Evolutionary conservation across 2,113 vertebrate genomes (phyloP), one percentile per base, ranked within the genome.

Genomic region (Osmerus mordax): DNA sequence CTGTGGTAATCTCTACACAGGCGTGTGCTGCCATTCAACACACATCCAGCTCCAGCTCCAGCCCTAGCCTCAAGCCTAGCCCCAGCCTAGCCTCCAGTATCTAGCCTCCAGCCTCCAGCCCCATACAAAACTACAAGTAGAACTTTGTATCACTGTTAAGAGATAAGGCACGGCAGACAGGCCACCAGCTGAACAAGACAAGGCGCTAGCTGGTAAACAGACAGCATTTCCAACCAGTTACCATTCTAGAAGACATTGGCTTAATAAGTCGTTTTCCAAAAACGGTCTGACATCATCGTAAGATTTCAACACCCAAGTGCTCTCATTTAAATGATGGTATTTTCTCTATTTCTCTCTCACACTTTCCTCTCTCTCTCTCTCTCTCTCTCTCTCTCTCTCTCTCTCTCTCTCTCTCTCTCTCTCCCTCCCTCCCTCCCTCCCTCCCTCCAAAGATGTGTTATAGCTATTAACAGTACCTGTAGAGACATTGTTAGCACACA

Each of bases 1-100:
- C 71, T 51, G 74, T 79, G 77, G 84, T 87, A 84, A 90, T 84
- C 84, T 80, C 78, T 70, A 85, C 86, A 86, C 75, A 76, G 76
- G 71, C 59, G 76, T 70, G 84, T 79, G 83, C 84, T 87, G 90
- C 89, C 86, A 83, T 81, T 90, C 83, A 86, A 80, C 81, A 75
- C 51, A 32, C 2, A 25, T 71, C n/a, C 23, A 55, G n/a, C 16
- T 21, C 62, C 65, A 74, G 64, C 21, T 32, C 7, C 36, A 41
- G 6, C 36, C 36, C 36, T 41, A 41, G 36, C 36, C 36, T 41
- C 36, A 7, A 18, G 1, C 54, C 54, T 56, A 55, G 32, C 32
- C 6, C 36, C 36, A 9, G 36, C 36, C 36, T 41, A 41, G 13
- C 47, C 23, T 56, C 41, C 6, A 69, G 36, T 29, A 16, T 3